Evolutionary conservation across 2,797 vertebrate genomes (phyloP), one percentile per base, ranked within the genome.

Genomic region (Falco cherrug): DNA sequence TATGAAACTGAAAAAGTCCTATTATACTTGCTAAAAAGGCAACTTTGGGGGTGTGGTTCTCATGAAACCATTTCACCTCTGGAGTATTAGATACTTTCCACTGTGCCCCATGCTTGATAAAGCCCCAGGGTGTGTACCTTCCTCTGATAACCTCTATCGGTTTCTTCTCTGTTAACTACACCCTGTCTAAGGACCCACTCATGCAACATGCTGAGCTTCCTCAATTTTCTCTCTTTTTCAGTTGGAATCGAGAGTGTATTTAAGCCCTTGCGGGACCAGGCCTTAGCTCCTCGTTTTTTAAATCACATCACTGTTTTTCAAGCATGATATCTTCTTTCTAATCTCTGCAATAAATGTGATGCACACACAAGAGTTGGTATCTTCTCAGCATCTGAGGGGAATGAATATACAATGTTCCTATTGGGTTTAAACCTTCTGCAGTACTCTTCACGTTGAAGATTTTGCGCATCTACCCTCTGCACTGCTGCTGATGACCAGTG

Each of bases 1-100:
- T 98, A 98, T 98, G 98, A 98, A 98, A 98, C 97, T 90, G 98
- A 97, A 97, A 97, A 98, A 97, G 96, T 98, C 97, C 95, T 95
- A 98, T 98, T 98, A 98, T 70, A 93, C 90, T 97, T 97, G 96
- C 97, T 98, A 97, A 97, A 97, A 97, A 97, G 96, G 96, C 98
- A 98, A 98, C 97, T 98, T 98, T 85, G 75, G 97, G 97, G 97
- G 98, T 97, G 98, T 97, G 97, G 94, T 94, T 97, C 84, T 97
- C 87, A 94, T 90, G 89, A 97, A 98, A 97, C 84, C 71, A 64
- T 92, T 96, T 97, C 26, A 73, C 93, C 97, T 97, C 93, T 88
- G 50, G 94, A 93, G 82, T 70, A 56, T 88, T 95, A 90, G 77
- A 71, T 92, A 80, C 89, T 92, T 95, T 92, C 61, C 65, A 75